Evolutionary conservation across 2,797 vertebrate species (phyloP), one percentile per base, ranked within the genome.

Genomic region (Cetoscarus ocellatus): DNA sequence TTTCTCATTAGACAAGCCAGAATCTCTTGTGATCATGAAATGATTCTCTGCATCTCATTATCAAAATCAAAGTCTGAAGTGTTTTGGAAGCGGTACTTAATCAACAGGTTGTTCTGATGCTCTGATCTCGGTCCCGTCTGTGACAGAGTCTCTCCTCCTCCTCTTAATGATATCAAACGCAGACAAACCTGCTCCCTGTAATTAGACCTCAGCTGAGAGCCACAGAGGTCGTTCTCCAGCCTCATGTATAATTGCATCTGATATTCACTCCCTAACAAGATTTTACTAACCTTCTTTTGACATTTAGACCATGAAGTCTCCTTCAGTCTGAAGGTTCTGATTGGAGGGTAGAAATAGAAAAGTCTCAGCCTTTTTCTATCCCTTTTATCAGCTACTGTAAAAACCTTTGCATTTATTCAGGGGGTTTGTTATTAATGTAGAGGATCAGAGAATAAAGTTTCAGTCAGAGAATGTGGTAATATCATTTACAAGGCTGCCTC

Each of bases 141-240:
- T 61, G 17, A 58, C 67, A 61, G 63, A 67, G 69, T 62, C 70
- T 73, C 80, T 88, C 72, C 11, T 75, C 75, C 70, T 56, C 66
- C 70, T 83, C 79, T 84, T 88, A 77, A 84, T 90, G 79, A 88
- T 47, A 73, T 82, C 79, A 58, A 86, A 86, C 61, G 65, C 54
- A 79, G 61, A 57, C 85, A 63, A 81, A 75, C 74, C 88, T 67
- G 69, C 66, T 82, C 64, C 43, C 4, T 71, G 64, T 86, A 87
- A 88, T 90, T 86, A 91, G 80, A 81, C 73, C 65, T 72, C n/a
- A 47, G 51, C 77, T 67, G 42, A 83, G 77, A 77, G 79, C 58
- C 75, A 55, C 70, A 50, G 67, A 77, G 77, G 65, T 72, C 66
- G 62, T 50, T 69, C 60, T 74, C 51, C n/a, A 61, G 58, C 61